Evolutionary conservation across 1,140 invertebrate genomes (phyloP).

Genomic region (Drepana arcuata): DNA sequence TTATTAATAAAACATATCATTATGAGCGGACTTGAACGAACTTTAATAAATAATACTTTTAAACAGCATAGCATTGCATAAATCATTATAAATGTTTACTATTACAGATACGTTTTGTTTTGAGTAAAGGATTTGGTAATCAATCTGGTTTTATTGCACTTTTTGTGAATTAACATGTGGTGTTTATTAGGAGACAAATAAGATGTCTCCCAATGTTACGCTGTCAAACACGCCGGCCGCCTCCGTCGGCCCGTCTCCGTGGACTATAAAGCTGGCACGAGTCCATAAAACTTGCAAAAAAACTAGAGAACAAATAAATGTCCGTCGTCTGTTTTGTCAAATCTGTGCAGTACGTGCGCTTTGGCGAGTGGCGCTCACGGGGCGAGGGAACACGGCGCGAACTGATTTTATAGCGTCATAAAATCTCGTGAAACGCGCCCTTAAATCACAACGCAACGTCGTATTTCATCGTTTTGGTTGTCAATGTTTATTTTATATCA

Average conservation of each 20-base stretch:
- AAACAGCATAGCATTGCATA: too few relatives aligned
- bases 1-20: too few relatives aligned
- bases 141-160: too few relatives aligned
- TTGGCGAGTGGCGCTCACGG: conserved; percentile 14
- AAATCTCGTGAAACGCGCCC: conserved; percentile 66
- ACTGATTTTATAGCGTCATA: conserved; percentile 68
- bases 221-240: conserved; percentile 21
- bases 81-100: too few relatives aligned
- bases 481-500: conserved; percentile 73
- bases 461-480: conserved; percentile 70
- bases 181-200: conserved; percentile 3
- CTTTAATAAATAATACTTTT: too few relatives aligned
- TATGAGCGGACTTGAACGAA: too few relatives aligned
- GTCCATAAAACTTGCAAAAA: conserved; percentile 68
- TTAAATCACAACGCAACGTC: conserved; percentile 65
- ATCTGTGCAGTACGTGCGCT: conserved; percentile 62
- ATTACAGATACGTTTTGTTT: too few relatives aligned
- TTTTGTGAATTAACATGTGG: too few relatives aligned
- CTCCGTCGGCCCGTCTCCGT: conserved; percentile 15
- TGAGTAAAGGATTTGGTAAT: too few relatives aligned
- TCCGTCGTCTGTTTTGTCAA: conserved; percentile 68
- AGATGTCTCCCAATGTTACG: conserved; percentile 21
- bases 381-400: conserved; percentile 17
- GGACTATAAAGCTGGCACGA: conserved; percentile 52
- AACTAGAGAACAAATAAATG: conserved; percentile 67